Evolutionary conservation across 92 coral and sea anemone genomes (phyloP).

Genomic region (Siderastrea radians): DNA sequence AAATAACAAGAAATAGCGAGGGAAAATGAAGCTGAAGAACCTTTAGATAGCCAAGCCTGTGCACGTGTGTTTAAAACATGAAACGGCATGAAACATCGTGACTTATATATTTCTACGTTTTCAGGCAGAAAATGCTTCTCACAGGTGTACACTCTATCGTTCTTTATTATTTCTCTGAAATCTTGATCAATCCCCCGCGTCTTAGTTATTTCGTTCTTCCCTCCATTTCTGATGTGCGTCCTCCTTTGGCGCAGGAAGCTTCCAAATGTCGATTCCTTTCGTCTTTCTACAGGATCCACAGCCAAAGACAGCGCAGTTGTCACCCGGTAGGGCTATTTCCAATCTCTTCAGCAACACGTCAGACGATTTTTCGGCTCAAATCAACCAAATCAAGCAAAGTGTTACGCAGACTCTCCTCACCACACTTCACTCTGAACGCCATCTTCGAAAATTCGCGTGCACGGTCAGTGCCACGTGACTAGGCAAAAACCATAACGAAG

Average conservation of each 20-base stretch:
- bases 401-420: background rate
- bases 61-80: background rate
- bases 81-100: background rate
- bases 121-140: conserved; percentile 57
- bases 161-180: conserved; percentile 42
- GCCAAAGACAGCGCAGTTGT: conserved; percentile 70
- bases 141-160: conserved; percentile 57
- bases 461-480: conserved; percentile 41
- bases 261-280: conserved; percentile 68
- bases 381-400: conserved; percentile 15
- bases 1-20: conserved; percentile 15
- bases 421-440: background rate
- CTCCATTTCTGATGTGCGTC: conserved; percentile 53
- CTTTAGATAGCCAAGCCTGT: background rate
- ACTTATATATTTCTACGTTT: conserved; percentile 59
- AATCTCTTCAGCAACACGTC: background rate
- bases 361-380: background rate
- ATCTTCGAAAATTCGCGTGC: conserved; percentile 11
- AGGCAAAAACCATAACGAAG: conserved; percentile 54
- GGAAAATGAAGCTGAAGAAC: background rate
- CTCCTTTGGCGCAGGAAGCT: conserved; percentile 62
- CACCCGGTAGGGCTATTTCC: conserved; percentile 57
- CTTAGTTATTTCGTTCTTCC: conserved; percentile 42
- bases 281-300: conserved; percentile 60
- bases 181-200: conserved; percentile 44